Base-by-base conservation (phyloP, 2,888 invertebrate species). In the Oscheius myriophilus region DNA sequence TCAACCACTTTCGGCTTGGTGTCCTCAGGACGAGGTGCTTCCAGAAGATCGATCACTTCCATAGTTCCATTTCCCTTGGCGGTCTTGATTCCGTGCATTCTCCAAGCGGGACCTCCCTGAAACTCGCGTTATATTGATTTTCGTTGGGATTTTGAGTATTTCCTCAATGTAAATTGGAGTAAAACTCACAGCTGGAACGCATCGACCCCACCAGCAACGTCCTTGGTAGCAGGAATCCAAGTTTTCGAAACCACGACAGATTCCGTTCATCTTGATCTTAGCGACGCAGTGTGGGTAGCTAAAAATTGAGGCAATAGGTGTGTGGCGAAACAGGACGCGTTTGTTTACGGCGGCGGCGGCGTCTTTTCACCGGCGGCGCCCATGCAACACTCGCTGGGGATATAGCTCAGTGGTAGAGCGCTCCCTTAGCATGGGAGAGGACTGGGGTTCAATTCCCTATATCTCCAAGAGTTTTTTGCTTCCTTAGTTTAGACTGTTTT, bases 181-280 rank as follows among this genome's bases (percentile, higher is more conserved):
- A 49, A 49, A 18, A 49, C 49, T 21, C n/a, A 21, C n/a, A 21
- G 73, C 25, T 57, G 72, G 46, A 55, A 70, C 83, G 58, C 85
- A 85, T 69, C 79, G 77, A 26, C 83, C 83, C 33, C 73, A 78
- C 16, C 71, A 66, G 69, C 85, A 85, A 1, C 73, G 71, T 18
- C 85, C 85, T 41, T 75, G 71, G 55, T 65, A 81, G 63, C 85
- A 85, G 7, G 75, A 77, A 55, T 85, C 84, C 39, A 83, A 66
- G 9, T 81, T 80, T 65, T 83, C 83, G 73, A 84, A 84, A n/a
- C 84, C 84, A 46, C 76, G 73, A 59, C 84, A 84, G 46, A 77
- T 58, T 41, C 83, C 84, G 54, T 73, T 74, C 57, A 72, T 49
- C 55, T 82, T 81, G 18, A 78, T 73, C 69, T 69, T 26, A 45